A percentile compares a stretch with the other conserved stretches of the same genome.
Conservation (phyloP, 1,140 invertebrate species). For the Trinorchestia longiramus region DNA sequence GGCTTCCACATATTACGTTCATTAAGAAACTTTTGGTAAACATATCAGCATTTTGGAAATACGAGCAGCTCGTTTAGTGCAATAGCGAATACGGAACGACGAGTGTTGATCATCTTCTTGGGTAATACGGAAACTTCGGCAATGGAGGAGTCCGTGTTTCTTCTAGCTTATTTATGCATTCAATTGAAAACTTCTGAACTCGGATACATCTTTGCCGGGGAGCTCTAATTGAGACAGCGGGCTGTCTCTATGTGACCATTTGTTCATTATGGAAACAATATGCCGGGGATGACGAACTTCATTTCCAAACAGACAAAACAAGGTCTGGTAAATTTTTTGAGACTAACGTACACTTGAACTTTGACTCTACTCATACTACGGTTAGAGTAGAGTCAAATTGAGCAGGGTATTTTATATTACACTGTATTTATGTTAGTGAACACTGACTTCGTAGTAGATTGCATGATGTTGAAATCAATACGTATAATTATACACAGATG, state of each 20-base stretch:
- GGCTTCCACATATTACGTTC: neutral
- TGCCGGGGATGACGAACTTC: neutral
- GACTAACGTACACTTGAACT: neutral
- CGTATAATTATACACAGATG: no score
- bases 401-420: neutral
- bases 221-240: slow-evolving; percentile 50
- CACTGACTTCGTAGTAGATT: no score
- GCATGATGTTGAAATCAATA: no score
- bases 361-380: neutral
- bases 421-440: neutral
- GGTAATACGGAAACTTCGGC: slow-evolving; percentile 45
- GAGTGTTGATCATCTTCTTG: slow-evolving; percentile 25
- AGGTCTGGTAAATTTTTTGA: neutral
- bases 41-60: neutral
- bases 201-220: slow-evolving; percentile 40
- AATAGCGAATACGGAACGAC: neutral
- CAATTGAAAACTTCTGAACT: slow-evolving; percentile 53
- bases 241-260: neutral
- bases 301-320: neutral
- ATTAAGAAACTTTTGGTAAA: neutral
- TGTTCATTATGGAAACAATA: slow-evolving; percentile 33
- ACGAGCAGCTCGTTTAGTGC: neutral
- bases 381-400: neutral
- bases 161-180: slow-evolving; percentile 48
- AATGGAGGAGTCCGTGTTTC: slow-evolving; percentile 43